phyloP scores from a whole-genome alignment of 2,113 vertebrate genomes.

The Semnornis frantzii region DNA sequence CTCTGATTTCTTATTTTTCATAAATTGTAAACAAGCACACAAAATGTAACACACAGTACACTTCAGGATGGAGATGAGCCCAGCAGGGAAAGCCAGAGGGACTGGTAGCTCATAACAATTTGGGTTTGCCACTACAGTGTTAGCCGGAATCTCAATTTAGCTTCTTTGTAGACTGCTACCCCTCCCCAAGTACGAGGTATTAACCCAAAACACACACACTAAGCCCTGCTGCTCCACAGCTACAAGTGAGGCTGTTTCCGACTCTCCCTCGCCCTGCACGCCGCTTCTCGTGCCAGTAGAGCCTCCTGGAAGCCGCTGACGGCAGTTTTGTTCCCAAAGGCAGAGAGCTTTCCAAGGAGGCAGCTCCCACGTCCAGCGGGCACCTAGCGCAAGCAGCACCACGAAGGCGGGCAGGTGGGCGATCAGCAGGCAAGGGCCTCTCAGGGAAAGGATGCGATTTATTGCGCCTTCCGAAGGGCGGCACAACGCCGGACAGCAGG shows the following conservation, averaged over 20 bases:
- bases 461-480: fast-evolving
- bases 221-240: background rate
- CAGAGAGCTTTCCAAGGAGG: fast-evolving
- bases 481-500: fast-evolving
- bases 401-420: fast-evolving
- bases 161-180: fast-evolving
- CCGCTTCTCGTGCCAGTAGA: background rate
- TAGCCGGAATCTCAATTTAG: background rate
- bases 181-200: fast-evolving
- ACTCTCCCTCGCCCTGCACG: background rate
- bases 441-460: fast-evolving
- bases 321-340: background rate
- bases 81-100: background rate
- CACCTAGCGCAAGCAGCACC: background rate
- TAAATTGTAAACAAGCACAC: fast-evolving
- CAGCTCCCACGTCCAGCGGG: fast-evolving
- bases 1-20: background rate
- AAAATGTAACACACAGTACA: background rate
- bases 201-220: background rate
- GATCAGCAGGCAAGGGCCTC: fast-evolving
- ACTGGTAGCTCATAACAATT: background rate
- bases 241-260: fast-evolving
- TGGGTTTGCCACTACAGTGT: background rate
- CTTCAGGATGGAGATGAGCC: fast-evolving
- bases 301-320: background rate